Conservation (phyloP, 2,888 invertebrate genomes). For the Synergus itoensis region DNA sequence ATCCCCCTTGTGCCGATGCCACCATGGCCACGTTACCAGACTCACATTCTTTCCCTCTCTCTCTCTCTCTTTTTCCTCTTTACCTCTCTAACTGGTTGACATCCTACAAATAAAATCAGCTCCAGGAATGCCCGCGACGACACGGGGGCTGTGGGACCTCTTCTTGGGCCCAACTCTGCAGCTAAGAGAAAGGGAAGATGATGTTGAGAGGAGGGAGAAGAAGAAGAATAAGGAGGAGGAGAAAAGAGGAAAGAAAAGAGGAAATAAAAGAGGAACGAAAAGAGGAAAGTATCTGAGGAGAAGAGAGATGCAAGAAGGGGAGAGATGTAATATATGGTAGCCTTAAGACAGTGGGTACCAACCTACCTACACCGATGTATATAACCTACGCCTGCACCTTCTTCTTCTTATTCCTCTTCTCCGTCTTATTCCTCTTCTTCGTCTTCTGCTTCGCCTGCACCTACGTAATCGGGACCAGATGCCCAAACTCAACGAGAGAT, state of each 20-base stretch:
- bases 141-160: constrained; percentile 73
- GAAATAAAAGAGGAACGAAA: constrained; percentile 44
- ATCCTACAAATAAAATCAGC: constrained; percentile 77
- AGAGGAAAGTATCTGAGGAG: constrained; percentile 27
- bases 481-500: constrained; percentile 39
- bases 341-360: constrained; percentile 66
- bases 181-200: constrained; percentile 55
- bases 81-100: constrained; percentile 59
- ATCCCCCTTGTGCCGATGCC: constrained; percentile 44
- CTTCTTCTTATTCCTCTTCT: constrained; percentile 50
- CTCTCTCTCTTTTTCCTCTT: constrained; percentile 49
- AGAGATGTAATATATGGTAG: constrained; percentile 73
- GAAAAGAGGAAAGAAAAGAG: constrained; percentile 46
- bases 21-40: constrained; percentile 47
- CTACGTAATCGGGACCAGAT: constrained; percentile 39
- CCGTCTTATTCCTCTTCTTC: constrained; percentile 49
- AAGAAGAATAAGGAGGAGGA: constrained; percentile 39
- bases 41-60: constrained; percentile 50
- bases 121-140: constrained; percentile 75
- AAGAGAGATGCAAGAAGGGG: constrained; percentile 36
- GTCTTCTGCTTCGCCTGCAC: constrained; percentile 48
- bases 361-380: constrained; percentile 40
- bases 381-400: constrained; percentile 49
- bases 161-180: constrained; percentile 42
- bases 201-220: constrained; percentile 43